phyloP scores from a whole-genome alignment of 2,797 vertebrate genomes.

The Muscicapa striata region DNA sequence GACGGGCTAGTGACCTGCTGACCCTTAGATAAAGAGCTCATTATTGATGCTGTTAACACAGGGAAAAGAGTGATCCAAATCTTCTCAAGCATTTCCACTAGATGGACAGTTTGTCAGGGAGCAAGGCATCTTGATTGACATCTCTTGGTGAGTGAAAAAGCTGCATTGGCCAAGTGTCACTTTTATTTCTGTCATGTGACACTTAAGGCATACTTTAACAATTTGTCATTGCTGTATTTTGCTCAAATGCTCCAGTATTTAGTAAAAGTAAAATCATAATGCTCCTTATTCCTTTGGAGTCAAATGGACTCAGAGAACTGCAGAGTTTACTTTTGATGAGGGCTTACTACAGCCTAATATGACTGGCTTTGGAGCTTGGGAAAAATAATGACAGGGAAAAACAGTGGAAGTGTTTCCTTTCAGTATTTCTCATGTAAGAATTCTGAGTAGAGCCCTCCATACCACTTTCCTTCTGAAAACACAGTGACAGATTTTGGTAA shows the following conservation, averaged over 20 bases:
- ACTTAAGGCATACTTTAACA: background rate
- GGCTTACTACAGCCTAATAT: background rate
- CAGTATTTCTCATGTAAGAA: background rate
- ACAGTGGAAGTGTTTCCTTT: background rate
- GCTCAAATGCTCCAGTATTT: background rate
- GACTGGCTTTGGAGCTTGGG: background rate
- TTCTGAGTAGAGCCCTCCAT: background rate
- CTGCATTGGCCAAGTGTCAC: constrained; percentile 2
- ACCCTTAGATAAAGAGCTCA: constrained; percentile 51
- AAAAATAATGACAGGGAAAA: background rate
- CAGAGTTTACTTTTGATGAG: background rate
- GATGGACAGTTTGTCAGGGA: constrained; percentile 16
- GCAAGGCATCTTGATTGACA: constrained; percentile 39
- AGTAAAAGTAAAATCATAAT: background rate
- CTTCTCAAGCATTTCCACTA: constrained; percentile 58
- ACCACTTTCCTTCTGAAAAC: background rate
- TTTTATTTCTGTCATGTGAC: constrained; percentile 4
- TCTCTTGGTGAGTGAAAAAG: constrained; percentile 30
- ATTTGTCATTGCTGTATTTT: background rate
- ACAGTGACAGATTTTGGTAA: background rate
- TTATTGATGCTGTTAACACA: constrained; percentile 43
- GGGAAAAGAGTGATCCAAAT: constrained; percentile 47
- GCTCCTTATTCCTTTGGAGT: background rate
- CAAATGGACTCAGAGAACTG: background rate
- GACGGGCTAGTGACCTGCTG: constrained; percentile 38